phyloP scores from a whole-genome alignment of 2,797 vertebrate species.

The Gambelia wislizenii region DNA sequence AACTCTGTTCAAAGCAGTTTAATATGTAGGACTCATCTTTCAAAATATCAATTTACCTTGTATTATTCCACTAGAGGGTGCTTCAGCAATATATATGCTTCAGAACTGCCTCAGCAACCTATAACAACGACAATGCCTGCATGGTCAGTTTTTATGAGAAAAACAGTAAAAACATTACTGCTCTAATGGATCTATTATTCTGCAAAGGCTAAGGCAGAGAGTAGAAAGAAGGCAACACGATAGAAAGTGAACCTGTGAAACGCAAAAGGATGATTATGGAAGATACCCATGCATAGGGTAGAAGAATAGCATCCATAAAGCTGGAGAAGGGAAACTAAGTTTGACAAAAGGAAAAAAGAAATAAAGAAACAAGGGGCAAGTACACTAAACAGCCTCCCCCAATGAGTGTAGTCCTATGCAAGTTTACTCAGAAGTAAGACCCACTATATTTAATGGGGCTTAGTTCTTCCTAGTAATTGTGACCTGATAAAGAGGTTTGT shows the following conservation, averaged over 20 bases:
- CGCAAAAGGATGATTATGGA: not conserved
- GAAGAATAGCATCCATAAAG: not conserved
- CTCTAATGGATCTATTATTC: not conserved
- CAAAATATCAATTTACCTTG: slow-evolving; percentile 56
- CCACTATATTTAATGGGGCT: not conserved
- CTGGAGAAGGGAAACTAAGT: not conserved
- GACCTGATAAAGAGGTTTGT: not conserved
- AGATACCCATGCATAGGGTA: too few relatives aligned
- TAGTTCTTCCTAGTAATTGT: not conserved
- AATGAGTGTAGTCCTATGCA: not conserved
- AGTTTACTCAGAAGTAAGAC: not conserved
- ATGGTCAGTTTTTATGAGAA: slow-evolving; percentile 5
- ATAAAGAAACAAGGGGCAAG: not conserved
- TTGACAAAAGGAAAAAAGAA: not conserved
- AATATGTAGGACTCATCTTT: not conserved
- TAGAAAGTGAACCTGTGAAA: not conserved
- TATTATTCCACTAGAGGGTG: slow-evolving; percentile 81
- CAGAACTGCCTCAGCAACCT: slow-evolving; percentile 52
- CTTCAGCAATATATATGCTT: slow-evolving; percentile 80
- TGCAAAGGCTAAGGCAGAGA: not conserved
- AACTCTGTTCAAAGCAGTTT: not conserved
- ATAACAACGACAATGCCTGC: not conserved
- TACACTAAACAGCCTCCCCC: not conserved
- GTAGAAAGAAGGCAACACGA: not conserved
- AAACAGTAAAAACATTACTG: slow-evolving; percentile 3